A percentile compares a stretch with the other conserved stretches of the same genome.
These are phyloP conservation scores for Miniopterus natalensis DNA, from an alignment of 2,113 vertebrate genomes.

Conservation along the genomic window DNA sequence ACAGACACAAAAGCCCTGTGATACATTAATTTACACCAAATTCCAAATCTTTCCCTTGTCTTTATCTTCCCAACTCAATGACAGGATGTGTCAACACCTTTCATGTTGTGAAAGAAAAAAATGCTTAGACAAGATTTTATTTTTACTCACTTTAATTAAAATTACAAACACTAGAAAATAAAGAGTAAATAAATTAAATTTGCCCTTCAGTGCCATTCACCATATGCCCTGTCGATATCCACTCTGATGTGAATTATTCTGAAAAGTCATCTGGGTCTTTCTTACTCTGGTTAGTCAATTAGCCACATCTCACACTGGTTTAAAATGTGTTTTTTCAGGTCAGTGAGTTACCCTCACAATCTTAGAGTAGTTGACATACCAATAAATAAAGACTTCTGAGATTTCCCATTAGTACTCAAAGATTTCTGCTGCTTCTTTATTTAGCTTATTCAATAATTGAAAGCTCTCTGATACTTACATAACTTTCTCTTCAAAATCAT, in stretches of 20 bases:
- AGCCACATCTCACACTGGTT: slow-evolving; percentile 61
- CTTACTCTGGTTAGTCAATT: slow-evolving; percentile 75
- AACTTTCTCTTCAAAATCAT: slow-evolving; percentile 40
- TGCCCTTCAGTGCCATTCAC: slow-evolving; percentile 61
- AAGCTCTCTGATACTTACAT: neutral
- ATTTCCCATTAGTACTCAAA: slow-evolving; percentile 12
- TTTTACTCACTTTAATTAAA: slow-evolving; percentile 82
- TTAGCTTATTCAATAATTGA: slow-evolving; percentile 41
- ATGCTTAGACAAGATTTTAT: slow-evolving; percentile 75
- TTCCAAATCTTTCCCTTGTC: slow-evolving; percentile 83
- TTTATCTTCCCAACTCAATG: slow-evolving; percentile 82
- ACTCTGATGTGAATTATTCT: slow-evolving; percentile 68
- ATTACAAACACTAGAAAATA: slow-evolving; percentile 75
- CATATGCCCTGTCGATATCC: slow-evolving; percentile 67
- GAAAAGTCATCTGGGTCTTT: slow-evolving; percentile 74
- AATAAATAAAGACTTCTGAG: slow-evolving; percentile 67
- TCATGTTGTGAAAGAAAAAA: slow-evolving; percentile 68
- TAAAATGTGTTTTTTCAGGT: slow-evolving; percentile 62
- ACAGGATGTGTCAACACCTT: slow-evolving; percentile 87
- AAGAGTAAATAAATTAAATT: slow-evolving; percentile 76
- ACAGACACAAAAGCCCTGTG: slow-evolving; percentile 75
- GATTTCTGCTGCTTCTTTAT: slow-evolving; percentile 5
- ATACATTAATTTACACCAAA: slow-evolving; percentile 91
- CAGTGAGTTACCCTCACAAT: slow-evolving; percentile 66
- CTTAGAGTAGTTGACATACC: slow-evolving; percentile 59